Evolutionary conservation across 2,888 invertebrate genomes (phyloP), one percentile per base, ranked within the genome.

Genomic region (Rhimphoctona megacephalus): DNA sequence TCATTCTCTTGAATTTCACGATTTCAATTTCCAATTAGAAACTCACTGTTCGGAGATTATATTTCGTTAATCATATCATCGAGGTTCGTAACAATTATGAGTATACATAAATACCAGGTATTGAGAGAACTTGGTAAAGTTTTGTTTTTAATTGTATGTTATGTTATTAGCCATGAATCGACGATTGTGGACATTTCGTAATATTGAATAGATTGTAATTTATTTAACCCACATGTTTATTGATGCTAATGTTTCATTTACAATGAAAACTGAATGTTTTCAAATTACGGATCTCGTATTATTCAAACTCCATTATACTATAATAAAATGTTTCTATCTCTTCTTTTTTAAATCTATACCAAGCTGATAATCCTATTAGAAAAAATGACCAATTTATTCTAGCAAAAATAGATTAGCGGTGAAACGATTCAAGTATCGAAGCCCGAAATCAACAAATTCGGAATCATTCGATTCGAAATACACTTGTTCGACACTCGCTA

Each of bases 21-120:
- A 88, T 85, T 86, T 81, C 82, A 88, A 88, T 87, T 85, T 86
- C 84, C 85, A 83, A 87, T 88, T 83, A 86, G 86, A 33, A 86
- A 85, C 69, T 25, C 72, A 54, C 46, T 25, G 36, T 64, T 8
- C 22, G 64, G 49, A 49, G 9, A 39, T 49, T 46, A 33, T 33
- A 49, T 49, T 70, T 22, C 30, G 30, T 9, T 33, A 49, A 54
- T 52, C 61, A 17, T 30, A 30, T 54, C n/a, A 73, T 52, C 30
- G 74, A 57, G 57, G 14, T 52, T 72, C 54, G 11, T 73, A 33
- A 73, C n/a, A 52, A 33, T 73, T 14, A 22, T 22, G 36, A 54
- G 52, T 22, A 54, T 11, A 19, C 14, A 22, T 33, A 49, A 22
- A 43, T 14, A 8, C 43, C 3, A 36, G 39, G 3, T 30, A 36